Percentiles rank a stretch among this genome's conserved stretches.
These are phyloP conservation scores for Alviniconcha strummeri DNA, from an alignment of 2,888 invertebrate genomes.

Conservation along the genomic window DNA sequence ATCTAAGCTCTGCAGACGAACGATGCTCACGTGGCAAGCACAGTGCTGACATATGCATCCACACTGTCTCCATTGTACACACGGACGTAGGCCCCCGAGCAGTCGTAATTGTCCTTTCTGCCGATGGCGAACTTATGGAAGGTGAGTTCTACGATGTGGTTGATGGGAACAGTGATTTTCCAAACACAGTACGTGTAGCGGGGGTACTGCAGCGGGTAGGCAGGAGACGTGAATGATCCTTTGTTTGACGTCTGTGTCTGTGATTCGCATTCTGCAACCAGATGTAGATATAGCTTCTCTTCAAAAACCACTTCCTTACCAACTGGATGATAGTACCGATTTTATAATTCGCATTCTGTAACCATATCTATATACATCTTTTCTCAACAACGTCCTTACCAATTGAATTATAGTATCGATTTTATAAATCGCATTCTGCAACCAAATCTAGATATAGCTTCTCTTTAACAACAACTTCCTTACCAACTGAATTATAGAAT, in stretches of 20 bases:
- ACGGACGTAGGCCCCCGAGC: neutral
- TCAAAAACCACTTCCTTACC: too few relatives aligned
- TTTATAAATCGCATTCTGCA: too few relatives aligned
- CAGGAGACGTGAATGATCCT: neutral
- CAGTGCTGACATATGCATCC: neutral
- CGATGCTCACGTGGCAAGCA: neutral
- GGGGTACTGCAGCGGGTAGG: neutral
- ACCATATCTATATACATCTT: too few relatives aligned
- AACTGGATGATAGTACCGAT: too few relatives aligned
- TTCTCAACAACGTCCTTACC: too few relatives aligned
- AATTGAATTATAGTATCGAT: too few relatives aligned
- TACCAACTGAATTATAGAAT: too few relatives aligned
- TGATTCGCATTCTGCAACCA: neutral
- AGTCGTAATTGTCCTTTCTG: neutral
- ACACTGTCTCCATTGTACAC: neutral
- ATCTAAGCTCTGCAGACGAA: too few relatives aligned
- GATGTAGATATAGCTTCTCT: too few relatives aligned
- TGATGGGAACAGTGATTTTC: neutral
- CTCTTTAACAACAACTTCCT: too few relatives aligned
- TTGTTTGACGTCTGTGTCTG: neutral
- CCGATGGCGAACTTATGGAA: neutral
- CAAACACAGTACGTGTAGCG: conserved; percentile 10
- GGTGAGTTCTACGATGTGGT: neutral
- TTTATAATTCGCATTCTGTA: too few relatives aligned
- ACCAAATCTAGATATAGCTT: too few relatives aligned